These are phyloP conservation scores for Zaprionus vittiger DNA, from an alignment of 1,140 invertebrate species.

Conservation along the genomic window DNA sequence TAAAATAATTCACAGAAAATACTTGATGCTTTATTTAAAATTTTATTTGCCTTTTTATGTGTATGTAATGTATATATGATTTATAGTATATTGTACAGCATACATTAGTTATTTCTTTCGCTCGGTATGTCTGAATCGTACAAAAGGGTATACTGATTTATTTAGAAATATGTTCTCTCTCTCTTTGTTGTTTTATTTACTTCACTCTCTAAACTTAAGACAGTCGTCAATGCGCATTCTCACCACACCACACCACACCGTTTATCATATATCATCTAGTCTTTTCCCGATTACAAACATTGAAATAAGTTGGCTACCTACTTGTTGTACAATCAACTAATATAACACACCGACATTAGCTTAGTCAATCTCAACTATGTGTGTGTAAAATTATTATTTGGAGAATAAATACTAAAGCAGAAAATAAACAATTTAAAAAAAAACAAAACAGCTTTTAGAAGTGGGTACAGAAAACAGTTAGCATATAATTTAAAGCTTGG, in stretches of 20 bases:
- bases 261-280: conserved; percentile 27
- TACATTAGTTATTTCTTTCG: conserved; percentile 31
- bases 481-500: conserved; percentile 50
- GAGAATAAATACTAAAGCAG: conserved; percentile 63
- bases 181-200: conserved; percentile 26
- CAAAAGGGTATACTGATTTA: conserved; percentile 36
- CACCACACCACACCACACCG: conserved; percentile 51
- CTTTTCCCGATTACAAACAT: conserved; percentile 57
- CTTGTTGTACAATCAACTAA: conserved; percentile 27
- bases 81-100: conserved; percentile 58
- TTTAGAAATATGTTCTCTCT: conserved; percentile 21
- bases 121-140: conserved; percentile 36
- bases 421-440: conserved; percentile 9
- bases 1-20: not conserved
- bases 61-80: conserved; percentile 58
- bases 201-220: conserved; percentile 51
- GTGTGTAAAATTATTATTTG: conserved; percentile 41
- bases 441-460: conserved; percentile 26
- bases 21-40: conserved; percentile 66
- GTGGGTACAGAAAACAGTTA: conserved; percentile 33
- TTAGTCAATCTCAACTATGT: not conserved
- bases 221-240: conserved; percentile 52
- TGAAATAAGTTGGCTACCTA: conserved; percentile 76
- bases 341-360: conserved; percentile 1
- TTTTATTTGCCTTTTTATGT: conserved; percentile 58